Percentiles rank a stretch among this genome's conserved stretches.
These are phyloP conservation scores for Esox lucius DNA, from an alignment of 2,797 vertebrate species.

Conservation along the genomic window DNA sequence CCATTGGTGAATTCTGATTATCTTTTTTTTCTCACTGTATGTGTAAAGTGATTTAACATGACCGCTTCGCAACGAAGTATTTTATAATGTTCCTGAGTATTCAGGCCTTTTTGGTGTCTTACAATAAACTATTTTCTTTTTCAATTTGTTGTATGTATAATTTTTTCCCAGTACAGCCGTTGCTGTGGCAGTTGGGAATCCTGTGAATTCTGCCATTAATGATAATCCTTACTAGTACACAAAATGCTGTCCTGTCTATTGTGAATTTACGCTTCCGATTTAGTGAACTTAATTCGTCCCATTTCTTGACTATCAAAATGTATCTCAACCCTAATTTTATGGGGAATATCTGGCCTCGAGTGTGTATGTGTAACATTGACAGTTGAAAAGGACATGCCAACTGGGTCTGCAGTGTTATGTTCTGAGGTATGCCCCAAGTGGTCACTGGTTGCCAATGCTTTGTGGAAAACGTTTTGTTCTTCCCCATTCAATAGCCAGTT, in stretches of 20 bases:
- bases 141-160: slow-evolving; percentile 29
- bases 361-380: not conserved
- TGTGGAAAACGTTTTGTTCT: slow-evolving; percentile 3
- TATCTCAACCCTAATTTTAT: not conserved
- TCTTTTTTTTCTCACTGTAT: slow-evolving; percentile 44
- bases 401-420: not conserved
- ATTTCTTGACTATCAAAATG: not conserved
- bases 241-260: not conserved
- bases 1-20: slow-evolving; percentile 48
- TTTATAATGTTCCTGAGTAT: slow-evolving; percentile 70
- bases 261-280: not conserved
- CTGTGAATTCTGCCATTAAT: not conserved
- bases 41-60: slow-evolving; percentile 62
- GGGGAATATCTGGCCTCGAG: not conserved
- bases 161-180: not conserved
- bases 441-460: not conserved
- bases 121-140: slow-evolving; percentile 73
- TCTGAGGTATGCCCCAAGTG: not conserved
- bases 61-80: slow-evolving; percentile 91
- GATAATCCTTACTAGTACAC: not conserved
- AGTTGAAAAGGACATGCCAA: not conserved
- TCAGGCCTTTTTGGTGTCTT: slow-evolving; percentile 73
- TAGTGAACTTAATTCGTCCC: not conserved
- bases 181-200: not conserved
- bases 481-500: not conserved